Evolutionary conservation across 37 sponge, comb jelly and placozoan species (phyloP).

Genomic region (Mnemiopsis leidyi): DNA sequence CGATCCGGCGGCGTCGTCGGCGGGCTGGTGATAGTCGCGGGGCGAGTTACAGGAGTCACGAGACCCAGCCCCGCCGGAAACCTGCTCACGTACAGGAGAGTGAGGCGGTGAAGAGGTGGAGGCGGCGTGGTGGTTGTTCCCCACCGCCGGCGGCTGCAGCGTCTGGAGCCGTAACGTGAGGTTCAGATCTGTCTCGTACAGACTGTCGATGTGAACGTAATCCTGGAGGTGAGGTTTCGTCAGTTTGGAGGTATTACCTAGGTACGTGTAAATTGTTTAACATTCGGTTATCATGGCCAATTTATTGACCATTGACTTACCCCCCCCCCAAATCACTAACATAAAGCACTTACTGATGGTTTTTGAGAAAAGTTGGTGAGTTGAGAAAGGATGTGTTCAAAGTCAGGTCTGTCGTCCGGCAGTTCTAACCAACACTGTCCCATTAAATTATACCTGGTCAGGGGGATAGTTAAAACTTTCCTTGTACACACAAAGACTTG

Average conservation of each 20-base stretch:
- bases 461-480: background rate
- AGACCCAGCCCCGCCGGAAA: background rate
- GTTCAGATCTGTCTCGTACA: conserved; percentile 26
- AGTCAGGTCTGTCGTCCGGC: conserved; percentile 23
- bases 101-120: background rate
- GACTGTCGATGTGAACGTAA: background rate
- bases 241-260: background rate
- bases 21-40: background rate
- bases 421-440: background rate
- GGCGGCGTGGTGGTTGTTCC: conserved; percentile 7
- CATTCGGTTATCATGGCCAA: no score
- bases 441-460: conserved; percentile 29
- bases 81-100: background rate
- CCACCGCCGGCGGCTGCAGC: background rate
- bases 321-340: no score
- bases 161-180: background rate
- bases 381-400: background rate
- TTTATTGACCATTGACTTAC: no score
- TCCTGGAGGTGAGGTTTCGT: background rate
- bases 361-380: conserved; percentile 4
- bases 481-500: background rate
- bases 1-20: background rate
- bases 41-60: background rate
- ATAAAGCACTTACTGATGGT: conserved; percentile 4
- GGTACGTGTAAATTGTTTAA: no score